Evolutionary conservation across 2,113 vertebrate genomes (phyloP).

Genomic region (Asarcornis scutulata): DNA sequence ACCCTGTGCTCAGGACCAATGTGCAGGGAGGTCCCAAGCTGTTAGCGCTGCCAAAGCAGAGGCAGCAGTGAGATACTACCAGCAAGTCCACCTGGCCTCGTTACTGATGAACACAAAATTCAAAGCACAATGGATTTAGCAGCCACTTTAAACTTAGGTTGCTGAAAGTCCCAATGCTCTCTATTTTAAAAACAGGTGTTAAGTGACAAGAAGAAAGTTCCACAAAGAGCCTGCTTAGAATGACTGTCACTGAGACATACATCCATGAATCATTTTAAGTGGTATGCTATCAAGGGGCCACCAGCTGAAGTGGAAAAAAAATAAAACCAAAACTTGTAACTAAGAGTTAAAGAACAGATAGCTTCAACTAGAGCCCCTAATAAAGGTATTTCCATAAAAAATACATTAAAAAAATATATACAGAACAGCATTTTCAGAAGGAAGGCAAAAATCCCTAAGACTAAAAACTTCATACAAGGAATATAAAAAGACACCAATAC

Average conservation of each 20-base stretch:
- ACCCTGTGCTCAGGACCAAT: background rate
- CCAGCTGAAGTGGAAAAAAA: background rate
- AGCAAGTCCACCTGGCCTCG: background rate
- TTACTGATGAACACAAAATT: background rate
- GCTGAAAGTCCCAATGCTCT: background rate
- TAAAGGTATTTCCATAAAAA: background rate
- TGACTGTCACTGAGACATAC: background rate
- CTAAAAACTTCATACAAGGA: background rate
- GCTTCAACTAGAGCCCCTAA: background rate
- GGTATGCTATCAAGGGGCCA: background rate
- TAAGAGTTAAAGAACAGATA: background rate
- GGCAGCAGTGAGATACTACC: fast-evolving
- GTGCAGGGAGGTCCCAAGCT: background rate
- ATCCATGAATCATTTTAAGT: background rate
- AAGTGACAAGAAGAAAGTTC: background rate
- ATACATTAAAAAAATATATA: background rate
- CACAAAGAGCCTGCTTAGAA: background rate
- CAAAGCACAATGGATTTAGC: background rate
- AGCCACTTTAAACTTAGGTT: background rate
- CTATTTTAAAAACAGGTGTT: background rate
- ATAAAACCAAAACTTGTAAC: background rate
- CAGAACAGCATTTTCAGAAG: background rate
- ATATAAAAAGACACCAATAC: background rate
- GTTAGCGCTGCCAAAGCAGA: background rate
- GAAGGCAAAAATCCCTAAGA: background rate